These are phyloP conservation scores for Mirza zaza DNA, from an alignment of 2,113 vertebrate species.

Conservation along the genomic window DNA sequence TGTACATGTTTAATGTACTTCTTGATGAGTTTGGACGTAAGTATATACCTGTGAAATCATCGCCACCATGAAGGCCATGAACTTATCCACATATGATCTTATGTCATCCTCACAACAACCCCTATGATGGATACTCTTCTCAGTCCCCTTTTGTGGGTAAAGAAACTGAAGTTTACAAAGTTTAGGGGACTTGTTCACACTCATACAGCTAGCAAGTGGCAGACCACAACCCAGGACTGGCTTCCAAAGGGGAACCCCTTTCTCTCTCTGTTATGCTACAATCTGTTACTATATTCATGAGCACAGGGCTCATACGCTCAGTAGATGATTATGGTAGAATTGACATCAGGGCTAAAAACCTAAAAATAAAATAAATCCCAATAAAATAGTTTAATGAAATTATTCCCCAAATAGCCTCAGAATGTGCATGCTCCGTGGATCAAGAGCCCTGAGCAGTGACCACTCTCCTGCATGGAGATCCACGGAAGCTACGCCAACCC, in stretches of 20 bases:
- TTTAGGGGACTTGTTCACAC: neutral
- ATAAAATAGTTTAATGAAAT: neutral
- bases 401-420: neutral
- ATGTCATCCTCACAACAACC: neutral
- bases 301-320: neutral
- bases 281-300: neutral
- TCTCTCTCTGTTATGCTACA: accelerated
- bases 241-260: neutral
- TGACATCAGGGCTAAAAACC: neutral
- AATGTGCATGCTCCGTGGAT: neutral
- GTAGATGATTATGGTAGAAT: neutral
- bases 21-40: neutral
- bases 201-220: neutral
- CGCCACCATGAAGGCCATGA: neutral
- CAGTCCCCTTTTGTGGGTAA: neutral
- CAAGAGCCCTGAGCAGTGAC: neutral
- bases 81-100: neutral
- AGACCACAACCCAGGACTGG: neutral
- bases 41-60: neutral
- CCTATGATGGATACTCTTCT: neutral
- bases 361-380: neutral
- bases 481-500: neutral
- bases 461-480: too few species aligned
- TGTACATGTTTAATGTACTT: neutral
- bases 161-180: neutral